Evolutionary conservation across 2,888 invertebrate species (phyloP), one percentile per base, ranked within the genome.

Genomic region (Dexiosoma caninum): DNA sequence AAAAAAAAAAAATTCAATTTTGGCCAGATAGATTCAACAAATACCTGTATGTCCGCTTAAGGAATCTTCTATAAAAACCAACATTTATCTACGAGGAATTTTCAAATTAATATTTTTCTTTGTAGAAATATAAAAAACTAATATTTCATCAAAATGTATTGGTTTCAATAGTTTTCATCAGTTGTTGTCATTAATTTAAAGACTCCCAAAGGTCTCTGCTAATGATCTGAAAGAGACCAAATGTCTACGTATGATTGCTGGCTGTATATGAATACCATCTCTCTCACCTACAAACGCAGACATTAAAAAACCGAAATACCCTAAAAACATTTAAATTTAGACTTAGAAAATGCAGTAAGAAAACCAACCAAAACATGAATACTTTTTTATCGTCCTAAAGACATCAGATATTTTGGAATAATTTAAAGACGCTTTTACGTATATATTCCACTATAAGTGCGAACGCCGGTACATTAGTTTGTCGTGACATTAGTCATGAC

Each of bases 371-470:
- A 69, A 82, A 76, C 55, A 67, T 76, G 86, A 85, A 85, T 87
- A 85, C 87, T n/a, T 86, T 88, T 86, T 88, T 88, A 88, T 88
- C 88, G 85, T 82, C 84, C 79, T 59, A 83, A 84, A 86, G 88
- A 88, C 88, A 88, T 88, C 88, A 88, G 88, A 88, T 88, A 88
- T 87, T 83, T 72, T 82, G 19, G 57, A 77, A 62, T 77, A 77
- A 44, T 77, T 81, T 72, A 70, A 60, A 59, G 66, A 71, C 75
- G 66, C 53, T 59, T 71, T 40, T n/a, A n/a, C n/a, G n/a, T 30
- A 12, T 23, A 51, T 12, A n/a, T 30, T 51, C 1, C 27, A 51
- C 9, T 23, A 30, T 49, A 1, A 3, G 9, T 23, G 4, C 3
- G 10, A 30, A 9, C 9, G 27, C 1, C 9, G 16, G 19, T 27